Conservation (phyloP, 2,797 vertebrate genomes). For the Remorina albescens region DNA sequence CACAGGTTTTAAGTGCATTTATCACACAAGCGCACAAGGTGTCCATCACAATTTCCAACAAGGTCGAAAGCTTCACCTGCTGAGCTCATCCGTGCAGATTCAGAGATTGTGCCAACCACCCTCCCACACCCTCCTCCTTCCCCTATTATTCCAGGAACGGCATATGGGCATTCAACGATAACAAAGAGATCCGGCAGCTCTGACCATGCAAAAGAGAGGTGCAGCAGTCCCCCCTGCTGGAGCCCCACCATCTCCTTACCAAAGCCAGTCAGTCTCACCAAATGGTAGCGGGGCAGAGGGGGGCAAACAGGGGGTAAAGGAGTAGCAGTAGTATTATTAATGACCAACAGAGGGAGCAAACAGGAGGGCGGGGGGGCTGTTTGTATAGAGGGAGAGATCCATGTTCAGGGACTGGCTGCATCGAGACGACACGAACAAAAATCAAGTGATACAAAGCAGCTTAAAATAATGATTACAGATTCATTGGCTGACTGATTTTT, state of each 20-base stretch:
- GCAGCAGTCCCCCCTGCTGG: slow-evolving; percentile 79
- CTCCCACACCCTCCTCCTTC: too few species aligned
- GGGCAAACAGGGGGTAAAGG: slow-evolving; percentile 64
- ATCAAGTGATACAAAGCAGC: not conserved
- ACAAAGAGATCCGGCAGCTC: slow-evolving; percentile 66
- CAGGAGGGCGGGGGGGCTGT: slow-evolving; percentile 7
- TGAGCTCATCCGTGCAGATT: slow-evolving; percentile 27
- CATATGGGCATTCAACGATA: slow-evolving; percentile 63
- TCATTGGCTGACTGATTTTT: not conserved
- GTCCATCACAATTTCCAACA: slow-evolving; percentile 38
- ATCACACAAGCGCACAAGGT: not conserved
- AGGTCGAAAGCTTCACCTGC: slow-evolving; percentile 55
- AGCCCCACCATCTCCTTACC: slow-evolving; percentile 77
- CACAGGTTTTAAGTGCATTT: slow-evolving; percentile 1
- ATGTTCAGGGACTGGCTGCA: slow-evolving; percentile 6
- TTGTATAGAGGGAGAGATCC: slow-evolving; percentile 1
- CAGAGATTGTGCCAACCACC: slow-evolving; percentile 24
- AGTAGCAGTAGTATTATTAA: slow-evolving; percentile 57
- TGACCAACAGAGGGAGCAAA: slow-evolving; percentile 76
- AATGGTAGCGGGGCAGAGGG: slow-evolving; percentile 75
- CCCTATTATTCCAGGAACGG: slow-evolving; percentile 35
- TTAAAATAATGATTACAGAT: not conserved
- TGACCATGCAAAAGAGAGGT: slow-evolving; percentile 44
- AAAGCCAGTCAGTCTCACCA: slow-evolving; percentile 80
- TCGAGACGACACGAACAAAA: not conserved